Evolutionary conservation across 2,797 vertebrate species (phyloP).

Genomic region (Crenichthys baileyi): DNA sequence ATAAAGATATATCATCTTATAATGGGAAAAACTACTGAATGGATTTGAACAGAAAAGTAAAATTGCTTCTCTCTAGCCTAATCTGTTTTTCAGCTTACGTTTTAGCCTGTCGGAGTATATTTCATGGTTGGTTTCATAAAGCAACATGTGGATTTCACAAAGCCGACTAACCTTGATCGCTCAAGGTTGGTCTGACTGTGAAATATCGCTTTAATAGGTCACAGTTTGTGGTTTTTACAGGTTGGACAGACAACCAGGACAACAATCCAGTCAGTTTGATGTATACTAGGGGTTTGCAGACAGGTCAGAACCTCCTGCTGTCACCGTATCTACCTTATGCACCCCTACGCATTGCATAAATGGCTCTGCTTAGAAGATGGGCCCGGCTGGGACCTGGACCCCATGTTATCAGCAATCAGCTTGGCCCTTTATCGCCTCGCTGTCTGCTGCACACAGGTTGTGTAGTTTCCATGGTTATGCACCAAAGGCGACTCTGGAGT

Average conservation of each 20-base stretch:
- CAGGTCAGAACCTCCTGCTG: slow-evolving; percentile 57
- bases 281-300: slow-evolving; percentile 38
- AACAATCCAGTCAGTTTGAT: slow-evolving; percentile 47
- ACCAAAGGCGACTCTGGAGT: slow-evolving; percentile 55
- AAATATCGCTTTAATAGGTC: slow-evolving; percentile 42
- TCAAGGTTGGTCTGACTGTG: slow-evolving; percentile 53
- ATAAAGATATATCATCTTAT: not conserved
- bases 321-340: slow-evolving; percentile 34
- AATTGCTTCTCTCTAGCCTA: not conserved
- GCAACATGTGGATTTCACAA: not conserved
- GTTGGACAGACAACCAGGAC: slow-evolving; percentile 31
- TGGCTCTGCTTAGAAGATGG: slow-evolving; percentile 65
- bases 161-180: not conserved
- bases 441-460: slow-evolving; percentile 60
- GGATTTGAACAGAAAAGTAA: not conserved
- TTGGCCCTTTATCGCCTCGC: slow-evolving; percentile 47
- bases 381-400: slow-evolving; percentile 28
- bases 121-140: not conserved
- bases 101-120: not conserved
- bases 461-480: slow-evolving; percentile 72
- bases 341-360: slow-evolving; percentile 18
- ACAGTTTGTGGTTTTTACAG: slow-evolving; percentile 36
- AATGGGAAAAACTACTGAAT: not conserved
- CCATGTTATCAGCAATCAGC: slow-evolving; percentile 63
- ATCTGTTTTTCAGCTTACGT: not conserved